Base-by-base conservation (phyloP, 2,888 invertebrate genomes). In the Cheilosia pagana region DNA sequence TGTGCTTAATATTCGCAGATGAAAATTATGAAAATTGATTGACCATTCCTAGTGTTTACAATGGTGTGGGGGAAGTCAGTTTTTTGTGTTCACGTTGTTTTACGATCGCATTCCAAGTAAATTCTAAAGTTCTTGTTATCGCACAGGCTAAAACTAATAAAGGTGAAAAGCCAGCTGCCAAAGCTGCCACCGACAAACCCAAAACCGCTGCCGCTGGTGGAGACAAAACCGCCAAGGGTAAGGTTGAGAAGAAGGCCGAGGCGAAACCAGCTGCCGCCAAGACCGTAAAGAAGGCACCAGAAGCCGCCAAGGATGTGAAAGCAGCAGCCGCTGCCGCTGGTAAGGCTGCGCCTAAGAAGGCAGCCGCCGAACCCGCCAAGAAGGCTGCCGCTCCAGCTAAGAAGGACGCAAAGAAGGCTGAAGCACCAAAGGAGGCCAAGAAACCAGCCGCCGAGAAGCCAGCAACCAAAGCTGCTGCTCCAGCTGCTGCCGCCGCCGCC, bases 401-500 rank as follows among this genome's bases (percentile, higher is more conserved):
- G 88, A 93, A 93, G 91, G 93, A 93, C 85, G 92, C 91, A 90
- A 92, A 93, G 88, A 93, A 93, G 89, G 93, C 92, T 89, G 92
- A 92, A 89, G 87, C 88, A 28, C 77, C 88, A 41, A 81, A 85
- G 67, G 85, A 79, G 21, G 85, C 70, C 5, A 87, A 86, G 35
- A 93, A 93, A 89, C 93, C 92, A 89, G 92, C 92, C 89, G 88
- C 88, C 31, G 83, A 88, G 28, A 87, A 87, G 10, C 81, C 88
- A 55, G 93, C 93, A n/a, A 43, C 85, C n/a, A 85, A 86, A 31
- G 93, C 92, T 89, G 91, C 92, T 39, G 86, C 81, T 16, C 63
- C 87, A 28, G 76, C 82, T 43, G 53, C 83, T 45, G 82, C 81
- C 19, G 78, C 72, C 12, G 53, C 74, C n/a, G 76, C 78, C 14